phyloP scores from a whole-genome alignment of 2,113 vertebrate species.

The Oryzias javanicus region DNA sequence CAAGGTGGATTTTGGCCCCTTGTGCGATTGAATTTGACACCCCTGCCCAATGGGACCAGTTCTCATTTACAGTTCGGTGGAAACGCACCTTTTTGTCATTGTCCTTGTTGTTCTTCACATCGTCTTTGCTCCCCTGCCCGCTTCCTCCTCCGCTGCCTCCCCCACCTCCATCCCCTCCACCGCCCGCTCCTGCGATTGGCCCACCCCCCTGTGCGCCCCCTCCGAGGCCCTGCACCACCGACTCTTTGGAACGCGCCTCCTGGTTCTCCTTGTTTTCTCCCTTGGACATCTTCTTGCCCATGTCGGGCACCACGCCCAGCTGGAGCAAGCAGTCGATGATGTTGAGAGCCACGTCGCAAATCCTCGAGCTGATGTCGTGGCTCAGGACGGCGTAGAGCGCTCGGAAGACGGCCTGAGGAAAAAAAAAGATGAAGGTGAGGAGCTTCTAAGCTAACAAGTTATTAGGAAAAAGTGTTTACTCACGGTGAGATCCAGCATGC shows the following conservation, averaged over 20 bases:
- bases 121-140: slow-evolving; percentile 79
- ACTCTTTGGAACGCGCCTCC: slow-evolving; percentile 85
- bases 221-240: slow-evolving; percentile 72
- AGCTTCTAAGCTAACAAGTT: no score
- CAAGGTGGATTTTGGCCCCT: no score
- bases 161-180: slow-evolving; percentile 73
- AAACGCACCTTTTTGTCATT: slow-evolving; percentile 78
- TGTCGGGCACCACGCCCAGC: slow-evolving; percentile 90
- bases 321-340: slow-evolving; percentile 96
- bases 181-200: slow-evolving; percentile 76
- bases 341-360: slow-evolving; percentile 94
- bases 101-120: slow-evolving; percentile 89
- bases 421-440: neutral
- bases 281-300: slow-evolving; percentile 85
- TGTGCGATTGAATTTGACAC: no score
- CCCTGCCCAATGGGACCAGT: neutral
- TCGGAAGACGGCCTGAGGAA: slow-evolving; percentile 86
- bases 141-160: slow-evolving; percentile 78
- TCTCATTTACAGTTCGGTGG: neutral
- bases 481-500: slow-evolving; percentile 97
- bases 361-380: slow-evolving; percentile 95
- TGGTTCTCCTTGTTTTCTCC: slow-evolving; percentile 92
- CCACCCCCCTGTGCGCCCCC: slow-evolving; percentile 74
- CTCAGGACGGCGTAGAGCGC: slow-evolving; percentile 94
- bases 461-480: slow-evolving; percentile 55